Evolutionary conservation across 1,140 invertebrate species (phyloP), one percentile per base, ranked within the genome.

Genomic region (Scaptodrosophila lebanonensis): DNA sequence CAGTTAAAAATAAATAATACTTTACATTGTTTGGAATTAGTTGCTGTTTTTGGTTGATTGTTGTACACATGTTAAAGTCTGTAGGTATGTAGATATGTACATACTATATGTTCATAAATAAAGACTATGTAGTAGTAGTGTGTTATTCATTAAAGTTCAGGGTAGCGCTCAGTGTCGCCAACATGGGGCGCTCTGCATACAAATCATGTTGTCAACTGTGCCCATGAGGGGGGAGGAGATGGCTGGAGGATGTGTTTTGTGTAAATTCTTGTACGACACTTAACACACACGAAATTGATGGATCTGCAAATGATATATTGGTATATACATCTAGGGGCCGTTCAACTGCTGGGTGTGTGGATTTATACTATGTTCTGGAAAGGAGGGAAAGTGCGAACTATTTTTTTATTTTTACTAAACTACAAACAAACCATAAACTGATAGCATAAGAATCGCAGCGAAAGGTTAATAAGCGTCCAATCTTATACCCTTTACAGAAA

Each of bases 1-100:
- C 73, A 69, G 73, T 77, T 77, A 82, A 77, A 77, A 77, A 77
- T 77, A 77, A 77, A 77, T 82, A 79, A 77, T 77, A 77, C 73
- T 77, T 77, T 82, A 77, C 73, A 77, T 73, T 77, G 68, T 77
- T 77, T 82, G 69, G 61, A 77, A 82, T 77, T 77, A 77, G 73
- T 82, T 58, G 73, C 73, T 82, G 73, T 52, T 66, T 73, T 73
- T 68, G 32, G 73, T 15, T 59, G 65, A 52, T 63, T 49, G 52
- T 42, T 53, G 70, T 50, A 58, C 22, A n/a, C 8, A 8, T 29
- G 30, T 40, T 43, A 30, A 27, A 49, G 35, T 48, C 1, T 39
- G 16, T 36, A 25, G 35, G 29, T 38, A n/a, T 35, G 6, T 53
- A 52, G 32, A 50, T 47, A 2, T 66, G 15, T 45, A 3, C 8